Percentiles rank a stretch among this genome's conserved stretches.
These are phyloP conservation scores for Spatulosminthurus flaviceps DNA, from an alignment of 2,888 invertebrate species.

Conservation along the genomic window DNA sequence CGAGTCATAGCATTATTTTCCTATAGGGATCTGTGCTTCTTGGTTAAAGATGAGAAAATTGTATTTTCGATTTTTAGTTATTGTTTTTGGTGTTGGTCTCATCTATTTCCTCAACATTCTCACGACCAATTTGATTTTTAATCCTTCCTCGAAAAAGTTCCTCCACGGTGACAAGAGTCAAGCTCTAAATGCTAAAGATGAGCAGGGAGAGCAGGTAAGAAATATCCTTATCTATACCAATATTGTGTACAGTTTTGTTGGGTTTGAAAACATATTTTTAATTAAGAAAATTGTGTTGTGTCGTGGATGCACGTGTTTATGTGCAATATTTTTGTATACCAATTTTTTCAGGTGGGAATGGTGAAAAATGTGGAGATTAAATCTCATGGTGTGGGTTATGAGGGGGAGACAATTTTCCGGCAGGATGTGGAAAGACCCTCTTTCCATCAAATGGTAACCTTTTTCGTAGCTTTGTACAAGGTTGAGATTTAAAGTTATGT, in stretches of 20 bases:
- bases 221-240: too few relatives aligned
- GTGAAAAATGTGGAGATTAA: conserved; percentile 24
- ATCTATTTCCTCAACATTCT: conserved; percentile 42
- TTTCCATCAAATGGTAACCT: background rate
- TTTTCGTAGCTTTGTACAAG: background rate
- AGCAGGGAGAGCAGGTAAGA: conserved; percentile 1
- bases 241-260: too few relatives aligned
- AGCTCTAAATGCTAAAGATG: background rate
- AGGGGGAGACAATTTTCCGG: conserved; percentile 36
- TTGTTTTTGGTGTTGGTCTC: background rate
- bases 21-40: too few relatives aligned
- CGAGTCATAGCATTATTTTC: background rate
- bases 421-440: conserved; percentile 41
- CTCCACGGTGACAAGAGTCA: background rate
- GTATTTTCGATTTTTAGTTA: background rate
- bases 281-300: too few relatives aligned
- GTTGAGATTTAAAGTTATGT: too few relatives aligned
- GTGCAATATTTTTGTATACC: background rate
- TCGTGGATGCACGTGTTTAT: too few relatives aligned
- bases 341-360: background rate
- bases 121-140: conserved; percentile 38
- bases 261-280: background rate
- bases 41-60: conserved; percentile 20
- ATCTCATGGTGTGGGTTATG: conserved; percentile 8
- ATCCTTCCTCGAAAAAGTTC: conserved; percentile 15